A percentile compares a stretch with the other conserved stretches of the same genome.
Conservation (phyloP, 2,113 vertebrate genomes). For the Numida meleagris region DNA sequence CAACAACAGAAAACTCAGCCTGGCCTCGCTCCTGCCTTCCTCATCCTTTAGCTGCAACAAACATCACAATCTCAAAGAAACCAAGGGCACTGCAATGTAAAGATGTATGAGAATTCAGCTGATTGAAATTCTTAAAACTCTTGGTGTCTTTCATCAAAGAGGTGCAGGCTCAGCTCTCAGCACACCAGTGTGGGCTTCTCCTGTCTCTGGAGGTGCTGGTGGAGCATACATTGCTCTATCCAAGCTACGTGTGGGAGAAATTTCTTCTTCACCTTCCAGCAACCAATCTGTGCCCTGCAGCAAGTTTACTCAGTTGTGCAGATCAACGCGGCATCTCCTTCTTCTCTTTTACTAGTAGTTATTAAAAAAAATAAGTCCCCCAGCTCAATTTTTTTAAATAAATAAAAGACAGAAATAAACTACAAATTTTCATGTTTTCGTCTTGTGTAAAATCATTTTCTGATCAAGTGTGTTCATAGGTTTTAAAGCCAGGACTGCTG, state of each 20-base stretch:
- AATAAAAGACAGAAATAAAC: too few species aligned
- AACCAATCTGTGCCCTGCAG: neutral
- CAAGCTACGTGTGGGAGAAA: neutral
- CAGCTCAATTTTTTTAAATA: too few species aligned
- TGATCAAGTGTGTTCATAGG: too few species aligned
- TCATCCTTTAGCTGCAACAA: neutral
- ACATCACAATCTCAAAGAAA: constrained; percentile 37
- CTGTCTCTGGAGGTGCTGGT: neutral
- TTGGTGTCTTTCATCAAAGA: neutral
- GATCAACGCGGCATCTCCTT: neutral
- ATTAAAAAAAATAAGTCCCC: too few species aligned
- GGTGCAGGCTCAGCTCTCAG: neutral
- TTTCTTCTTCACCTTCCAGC: neutral
- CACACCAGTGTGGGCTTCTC: neutral
- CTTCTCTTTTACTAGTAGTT: neutral
- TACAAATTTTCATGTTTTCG: too few species aligned
- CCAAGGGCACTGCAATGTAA: constrained; percentile 9
- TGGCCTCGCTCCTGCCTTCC: neutral
- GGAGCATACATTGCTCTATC: neutral
- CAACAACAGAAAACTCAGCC: constrained; percentile 56
- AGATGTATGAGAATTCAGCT: neutral
- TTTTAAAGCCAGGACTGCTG: too few species aligned
- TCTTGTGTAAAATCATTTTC: too few species aligned
- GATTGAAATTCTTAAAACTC: constrained; percentile 21
- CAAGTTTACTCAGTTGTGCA: neutral